These are phyloP conservation scores for Litoditis marina DNA, from an alignment of 2,888 invertebrate species.

Conservation along the genomic window DNA sequence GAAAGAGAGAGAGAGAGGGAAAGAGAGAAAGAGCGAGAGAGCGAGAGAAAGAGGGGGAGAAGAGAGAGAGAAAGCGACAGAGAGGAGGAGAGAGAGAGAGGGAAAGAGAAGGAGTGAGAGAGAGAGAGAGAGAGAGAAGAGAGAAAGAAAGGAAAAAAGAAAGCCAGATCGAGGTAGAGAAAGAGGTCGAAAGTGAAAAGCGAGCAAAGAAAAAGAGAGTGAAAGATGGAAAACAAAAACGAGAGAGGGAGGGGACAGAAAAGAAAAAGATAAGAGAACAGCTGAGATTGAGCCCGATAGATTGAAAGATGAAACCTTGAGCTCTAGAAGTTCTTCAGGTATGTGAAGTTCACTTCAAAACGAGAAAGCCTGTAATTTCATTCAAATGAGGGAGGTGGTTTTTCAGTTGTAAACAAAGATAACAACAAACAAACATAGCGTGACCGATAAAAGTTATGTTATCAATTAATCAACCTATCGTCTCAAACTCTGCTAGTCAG, in stretches of 20 bases:
- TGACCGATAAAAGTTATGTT: too few relatives aligned
- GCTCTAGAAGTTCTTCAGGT: too few relatives aligned
- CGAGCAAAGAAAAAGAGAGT: neutral
- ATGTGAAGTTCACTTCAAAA: too few relatives aligned
- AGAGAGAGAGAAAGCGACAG: neutral
- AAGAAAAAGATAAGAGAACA: neutral
- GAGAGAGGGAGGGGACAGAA: neutral
- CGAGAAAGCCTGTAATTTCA: too few relatives aligned
- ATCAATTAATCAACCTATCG: too few relatives aligned
- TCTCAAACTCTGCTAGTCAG: too few relatives aligned
- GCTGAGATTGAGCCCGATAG: too few relatives aligned
- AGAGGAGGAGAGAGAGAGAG: neutral
- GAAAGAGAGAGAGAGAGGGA: neutral
- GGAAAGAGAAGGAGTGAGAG: neutral
- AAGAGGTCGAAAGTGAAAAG: neutral
- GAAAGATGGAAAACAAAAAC: neutral
- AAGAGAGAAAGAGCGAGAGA: neutral
- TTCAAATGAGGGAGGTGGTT: too few relatives aligned
- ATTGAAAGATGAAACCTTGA: too few relatives aligned
- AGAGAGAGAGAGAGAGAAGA: constrained; percentile 1
- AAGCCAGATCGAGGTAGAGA: neutral
- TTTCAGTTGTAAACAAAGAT: too few relatives aligned
- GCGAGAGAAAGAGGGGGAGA: neutral
- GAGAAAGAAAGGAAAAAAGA: neutral
- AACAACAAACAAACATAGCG: too few relatives aligned